Conservation (phyloP, 2,888 invertebrate species). For the Caradrina clavipalpis region DNA sequence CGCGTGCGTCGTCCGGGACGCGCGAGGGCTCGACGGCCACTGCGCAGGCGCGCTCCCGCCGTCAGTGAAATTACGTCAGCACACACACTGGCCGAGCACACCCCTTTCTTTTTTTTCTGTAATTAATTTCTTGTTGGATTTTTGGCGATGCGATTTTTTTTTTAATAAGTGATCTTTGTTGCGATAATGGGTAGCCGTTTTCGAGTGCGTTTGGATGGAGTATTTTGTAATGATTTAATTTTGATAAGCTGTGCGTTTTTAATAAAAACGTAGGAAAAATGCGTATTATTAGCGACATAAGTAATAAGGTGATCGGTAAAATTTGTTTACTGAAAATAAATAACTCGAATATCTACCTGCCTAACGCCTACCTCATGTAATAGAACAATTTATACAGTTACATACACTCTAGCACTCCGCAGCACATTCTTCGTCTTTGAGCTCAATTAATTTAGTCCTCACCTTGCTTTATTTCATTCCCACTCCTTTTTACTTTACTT, state of each 20-base stretch:
- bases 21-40: slow-evolving; percentile 84
- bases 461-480: slow-evolving; percentile 23
- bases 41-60: slow-evolving; percentile 79
- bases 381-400: slow-evolving; percentile 1
- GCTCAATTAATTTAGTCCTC: slow-evolving; percentile 54
- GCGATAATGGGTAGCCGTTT: slow-evolving; percentile 57
- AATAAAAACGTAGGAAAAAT: not conserved
- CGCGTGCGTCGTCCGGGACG: slow-evolving; percentile 80
- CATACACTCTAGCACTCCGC: slow-evolving; percentile 5
- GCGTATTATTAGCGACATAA: not conserved
- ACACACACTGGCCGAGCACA: slow-evolving; percentile 80
- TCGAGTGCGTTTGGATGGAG: slow-evolving; percentile 28
- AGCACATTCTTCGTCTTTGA: slow-evolving; percentile 36
- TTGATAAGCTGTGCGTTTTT: slow-evolving; percentile 15
- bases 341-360: not conserved
- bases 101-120: slow-evolving; percentile 89
- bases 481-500: slow-evolving; percentile 29
- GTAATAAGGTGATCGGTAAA: not conserved
- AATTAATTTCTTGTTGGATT: slow-evolving; percentile 89
- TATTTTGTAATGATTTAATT: slow-evolving; percentile 49
- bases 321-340: not conserved
- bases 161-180: slow-evolving; percentile 56
- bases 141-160: slow-evolving; percentile 80
- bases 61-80: slow-evolving; percentile 85
- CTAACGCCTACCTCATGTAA: not conserved